phyloP scores from a whole-genome alignment of 2,113 vertebrate species.

The Steatornis caripensis region DNA sequence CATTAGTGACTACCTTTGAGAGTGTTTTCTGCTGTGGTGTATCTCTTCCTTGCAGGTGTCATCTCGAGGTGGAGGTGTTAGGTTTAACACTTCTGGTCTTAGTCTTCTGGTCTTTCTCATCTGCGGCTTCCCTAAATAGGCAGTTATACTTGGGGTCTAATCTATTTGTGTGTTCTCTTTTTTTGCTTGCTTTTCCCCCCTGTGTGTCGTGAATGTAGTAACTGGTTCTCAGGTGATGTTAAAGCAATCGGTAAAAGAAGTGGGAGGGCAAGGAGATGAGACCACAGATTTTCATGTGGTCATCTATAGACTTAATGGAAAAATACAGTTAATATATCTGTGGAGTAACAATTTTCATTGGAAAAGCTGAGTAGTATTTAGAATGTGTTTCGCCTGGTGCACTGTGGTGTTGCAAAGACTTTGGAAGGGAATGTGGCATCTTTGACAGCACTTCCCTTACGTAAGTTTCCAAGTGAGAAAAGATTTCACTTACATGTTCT shows the following conservation, averaged over 20 bases:
- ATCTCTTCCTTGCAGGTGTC: neutral
- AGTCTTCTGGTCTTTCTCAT: neutral
- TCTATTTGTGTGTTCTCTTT: neutral
- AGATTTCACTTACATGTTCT: neutral
- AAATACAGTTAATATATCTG: neutral
- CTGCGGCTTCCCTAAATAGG: neutral
- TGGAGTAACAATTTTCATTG: neutral
- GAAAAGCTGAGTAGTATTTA: neutral
- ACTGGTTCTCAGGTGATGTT: neutral
- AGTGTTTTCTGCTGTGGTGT: neutral
- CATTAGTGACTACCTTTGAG: neutral
- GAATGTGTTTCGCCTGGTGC: neutral
- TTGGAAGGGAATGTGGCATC: neutral
- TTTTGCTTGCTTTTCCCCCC: neutral
- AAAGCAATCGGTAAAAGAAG: neutral
- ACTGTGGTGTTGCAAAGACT: neutral
- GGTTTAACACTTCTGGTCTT: neutral
- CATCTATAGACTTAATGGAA: neutral
- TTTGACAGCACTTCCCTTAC: neutral
- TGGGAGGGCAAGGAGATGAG: neutral
- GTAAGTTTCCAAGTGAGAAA: neutral
- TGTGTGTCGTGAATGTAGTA: neutral
- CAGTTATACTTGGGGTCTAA: neutral
- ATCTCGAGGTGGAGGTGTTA: neutral
- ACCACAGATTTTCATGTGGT: neutral